Base-by-base conservation (phyloP, 1,140 invertebrate genomes). In the Aphelenchoides fujianensis region DNA sequence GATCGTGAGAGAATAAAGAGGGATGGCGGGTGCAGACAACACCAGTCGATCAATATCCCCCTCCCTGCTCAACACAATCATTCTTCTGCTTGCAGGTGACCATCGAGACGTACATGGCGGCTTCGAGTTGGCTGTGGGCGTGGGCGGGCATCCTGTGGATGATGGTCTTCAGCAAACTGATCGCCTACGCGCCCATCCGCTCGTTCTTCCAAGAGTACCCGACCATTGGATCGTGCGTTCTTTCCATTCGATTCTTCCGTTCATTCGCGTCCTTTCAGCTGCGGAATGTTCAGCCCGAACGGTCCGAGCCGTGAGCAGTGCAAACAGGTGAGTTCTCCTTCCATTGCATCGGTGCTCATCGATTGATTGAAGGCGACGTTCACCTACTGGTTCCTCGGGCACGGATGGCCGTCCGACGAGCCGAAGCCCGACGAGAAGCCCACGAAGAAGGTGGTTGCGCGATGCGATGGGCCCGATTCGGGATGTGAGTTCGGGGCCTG, bases 371-470 rank as follows among this genome's bases (percentile, higher is more conserved):
- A 82, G 72, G 80, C 82, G 34, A 69, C 74, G 1, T 83, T 83
- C 55, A 68, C 69, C 19, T 83, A 83, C 48, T 83, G 79, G 80
- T 81, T 83, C 57, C 74, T 89, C 78, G 92, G 90, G 0, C 84
- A 88, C 61, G 94, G 94, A 0, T 95, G 92, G 91, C 85, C 85
- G 0, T 88, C 89, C 70, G 89, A 89, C 55, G 81, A 89, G 88
- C 90, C 72, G 85, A 87, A 35, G 86, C 87, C 0, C 89, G 90
- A 77, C 84, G 90, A 73, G 85, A 84, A 0, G 85, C 86, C 2
- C 54, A 90, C 91, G 1, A 88, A 89, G 66, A 91, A 91, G 80
- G 84, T 93, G 30, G 87, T 89, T 36, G 90, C 89, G 0, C 89
- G 82, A 64, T 85, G 89, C 31, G 77, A 78, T n/a, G 88, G 87